Evolutionary conservation across 2,888 invertebrate species (phyloP).

Genomic region (Tuberolachnus salignus): DNA sequence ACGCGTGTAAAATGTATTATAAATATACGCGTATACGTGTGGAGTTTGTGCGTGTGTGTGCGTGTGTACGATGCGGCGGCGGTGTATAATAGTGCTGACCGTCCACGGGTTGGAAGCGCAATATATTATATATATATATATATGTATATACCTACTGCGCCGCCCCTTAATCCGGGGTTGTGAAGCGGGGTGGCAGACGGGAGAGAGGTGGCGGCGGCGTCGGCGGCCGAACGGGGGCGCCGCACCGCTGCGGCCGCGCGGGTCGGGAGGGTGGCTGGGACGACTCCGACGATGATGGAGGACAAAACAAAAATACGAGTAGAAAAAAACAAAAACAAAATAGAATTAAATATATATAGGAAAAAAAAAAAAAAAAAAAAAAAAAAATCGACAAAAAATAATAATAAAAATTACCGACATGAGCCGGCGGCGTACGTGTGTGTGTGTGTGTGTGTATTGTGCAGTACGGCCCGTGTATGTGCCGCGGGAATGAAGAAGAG

Average conservation of each 20-base stretch:
- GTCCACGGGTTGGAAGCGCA: too few species aligned
- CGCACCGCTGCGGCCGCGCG: background rate
- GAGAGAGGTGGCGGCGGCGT: too few species aligned
- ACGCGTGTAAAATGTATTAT: background rate
- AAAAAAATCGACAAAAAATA: slow-evolving; percentile 39
- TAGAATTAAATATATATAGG: slow-evolving; percentile 42
- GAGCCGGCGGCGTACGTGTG: too few species aligned
- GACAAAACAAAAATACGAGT: slow-evolving; percentile 51
- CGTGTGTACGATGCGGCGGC: background rate
- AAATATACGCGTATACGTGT: background rate
- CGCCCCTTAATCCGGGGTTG: background rate
- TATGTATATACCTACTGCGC: background rate
- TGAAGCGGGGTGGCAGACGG: background rate
- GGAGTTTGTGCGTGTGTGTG: background rate
- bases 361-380: slow-evolving; percentile 14
- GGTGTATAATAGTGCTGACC: background rate
- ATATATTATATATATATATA: background rate
- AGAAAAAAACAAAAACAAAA: slow-evolving; percentile 36
- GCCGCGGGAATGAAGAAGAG: slow-evolving; percentile 3
- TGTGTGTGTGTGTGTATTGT: too few species aligned
- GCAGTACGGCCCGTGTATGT: background rate
- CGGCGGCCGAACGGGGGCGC: too few species aligned
- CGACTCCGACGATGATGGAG: slow-evolving; percentile 41
- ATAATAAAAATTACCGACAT: slow-evolving; percentile 51
- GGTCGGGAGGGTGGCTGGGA: background rate